Conservation (phyloP, 2,113 vertebrate species). For the Notarius quadriscutis region DNA sequence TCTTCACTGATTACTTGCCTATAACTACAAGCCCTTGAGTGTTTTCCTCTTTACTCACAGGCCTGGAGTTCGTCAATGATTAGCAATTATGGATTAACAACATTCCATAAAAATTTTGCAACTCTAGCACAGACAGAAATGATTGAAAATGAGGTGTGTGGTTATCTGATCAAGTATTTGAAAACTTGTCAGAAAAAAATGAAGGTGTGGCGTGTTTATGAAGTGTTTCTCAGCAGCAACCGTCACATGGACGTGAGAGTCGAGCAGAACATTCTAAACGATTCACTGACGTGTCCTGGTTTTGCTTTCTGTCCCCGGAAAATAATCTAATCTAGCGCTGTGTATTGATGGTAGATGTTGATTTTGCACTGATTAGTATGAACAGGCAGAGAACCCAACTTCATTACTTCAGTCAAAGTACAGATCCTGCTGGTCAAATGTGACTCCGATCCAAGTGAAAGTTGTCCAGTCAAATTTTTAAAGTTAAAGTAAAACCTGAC, state of each 20-base stretch:
- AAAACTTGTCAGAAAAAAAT: neutral
- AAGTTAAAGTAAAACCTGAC: no score
- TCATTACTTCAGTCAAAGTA: no score
- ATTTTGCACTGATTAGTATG: neutral
- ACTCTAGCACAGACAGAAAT: neutral
- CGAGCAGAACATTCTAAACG: neutral
- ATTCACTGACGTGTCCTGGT: neutral
- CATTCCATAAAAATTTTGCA: neutral
- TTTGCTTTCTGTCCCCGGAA: neutral
- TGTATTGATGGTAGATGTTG: neutral
- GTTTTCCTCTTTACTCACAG: neutral
- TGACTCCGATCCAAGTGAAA: no score
- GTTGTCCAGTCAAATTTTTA: no score
- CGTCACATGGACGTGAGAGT: neutral
- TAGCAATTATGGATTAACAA: neutral
- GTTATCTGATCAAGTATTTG: no score
- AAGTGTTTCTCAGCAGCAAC: neutral
- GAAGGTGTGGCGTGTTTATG: neutral
- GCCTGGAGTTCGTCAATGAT: neutral
- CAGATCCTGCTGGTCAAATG: no score
- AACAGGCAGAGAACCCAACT: no score
- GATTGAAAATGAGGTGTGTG: neutral
- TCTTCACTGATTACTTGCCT: neutral
- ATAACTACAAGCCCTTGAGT: neutral
- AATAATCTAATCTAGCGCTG: neutral